phyloP scores from a whole-genome alignment of 2,113 vertebrate species.

The Sorex araneus region DNA sequence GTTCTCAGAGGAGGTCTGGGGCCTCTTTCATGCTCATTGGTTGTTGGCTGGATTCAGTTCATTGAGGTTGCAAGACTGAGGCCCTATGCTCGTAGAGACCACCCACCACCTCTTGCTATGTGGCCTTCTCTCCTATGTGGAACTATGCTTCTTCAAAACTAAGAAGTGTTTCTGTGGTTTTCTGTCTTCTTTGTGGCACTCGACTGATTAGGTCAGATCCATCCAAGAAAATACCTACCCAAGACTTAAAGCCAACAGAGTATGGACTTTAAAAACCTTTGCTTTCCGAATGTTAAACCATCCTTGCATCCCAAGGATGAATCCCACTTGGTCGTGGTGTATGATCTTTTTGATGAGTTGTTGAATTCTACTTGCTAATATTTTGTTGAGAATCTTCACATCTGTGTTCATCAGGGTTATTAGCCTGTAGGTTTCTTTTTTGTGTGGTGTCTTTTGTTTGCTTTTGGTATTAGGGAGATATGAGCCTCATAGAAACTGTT shows the following conservation, averaged over 20 bases:
- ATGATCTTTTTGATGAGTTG: no score
- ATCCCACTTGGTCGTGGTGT: no score
- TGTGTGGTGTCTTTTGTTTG: no score
- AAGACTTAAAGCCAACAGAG: constrained; percentile 33
- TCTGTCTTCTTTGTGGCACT: constrained; percentile 11
- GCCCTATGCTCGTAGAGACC: not conserved
- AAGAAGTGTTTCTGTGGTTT: constrained; percentile 1
- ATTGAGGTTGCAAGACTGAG: not conserved
- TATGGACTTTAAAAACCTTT: constrained; percentile 9
- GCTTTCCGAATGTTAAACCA: no score
- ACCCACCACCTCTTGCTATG: not conserved
- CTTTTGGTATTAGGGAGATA: no score
- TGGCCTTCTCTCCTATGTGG: not conserved
- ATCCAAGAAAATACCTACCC: not conserved
- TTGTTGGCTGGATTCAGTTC: not conserved
- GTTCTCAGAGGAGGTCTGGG: not conserved
- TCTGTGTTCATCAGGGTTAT: no score
- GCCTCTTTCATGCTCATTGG: constrained; percentile 1
- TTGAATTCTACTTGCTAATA: no score
- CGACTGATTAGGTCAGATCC: not conserved
- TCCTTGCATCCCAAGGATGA: no score
- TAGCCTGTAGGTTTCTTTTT: no score
- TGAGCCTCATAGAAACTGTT: no score
- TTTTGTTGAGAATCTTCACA: no score
- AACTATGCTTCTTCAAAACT: not conserved